These are phyloP conservation scores for Mythimna pallens DNA, from an alignment of 2,888 invertebrate species.

Conservation along the genomic window DNA sequence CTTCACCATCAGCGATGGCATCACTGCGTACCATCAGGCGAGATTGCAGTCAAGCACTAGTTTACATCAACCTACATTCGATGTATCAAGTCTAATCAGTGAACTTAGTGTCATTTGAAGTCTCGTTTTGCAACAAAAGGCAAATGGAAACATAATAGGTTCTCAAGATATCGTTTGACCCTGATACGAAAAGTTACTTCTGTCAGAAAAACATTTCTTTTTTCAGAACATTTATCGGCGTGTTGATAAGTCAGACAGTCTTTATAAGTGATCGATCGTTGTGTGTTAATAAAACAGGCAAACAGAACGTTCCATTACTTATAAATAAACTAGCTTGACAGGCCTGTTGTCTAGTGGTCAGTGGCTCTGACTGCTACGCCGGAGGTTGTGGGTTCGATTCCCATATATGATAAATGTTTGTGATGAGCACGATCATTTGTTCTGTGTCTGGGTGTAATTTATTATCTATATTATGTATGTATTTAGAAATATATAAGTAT, in stretches of 20 bases:
- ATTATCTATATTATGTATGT: too few relatives aligned
- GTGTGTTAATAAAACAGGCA: not conserved
- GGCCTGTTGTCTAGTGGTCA: too few relatives aligned
- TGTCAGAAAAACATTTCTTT: conserved; percentile 33
- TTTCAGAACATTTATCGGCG: conserved; percentile 16
- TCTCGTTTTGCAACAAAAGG: conserved; percentile 8
- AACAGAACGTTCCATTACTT: not conserved
- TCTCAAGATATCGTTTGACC: conserved; percentile 25
- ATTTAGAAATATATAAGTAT: too few relatives aligned
- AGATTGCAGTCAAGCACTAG: too few relatives aligned
- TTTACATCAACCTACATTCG: not conserved
- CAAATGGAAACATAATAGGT: conserved; percentile 40
- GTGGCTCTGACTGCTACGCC: too few relatives aligned
- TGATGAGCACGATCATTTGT: too few relatives aligned
- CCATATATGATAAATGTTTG: too few relatives aligned
- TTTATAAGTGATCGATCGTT: conserved; percentile 19
- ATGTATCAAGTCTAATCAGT: not conserved
- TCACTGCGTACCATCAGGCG: too few relatives aligned
- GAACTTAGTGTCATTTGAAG: conserved; percentile 10
- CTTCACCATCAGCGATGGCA: too few relatives aligned
- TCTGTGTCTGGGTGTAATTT: too few relatives aligned
- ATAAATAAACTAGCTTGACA: not conserved
- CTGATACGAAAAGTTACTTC: conserved; percentile 34
- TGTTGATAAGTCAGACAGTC: conserved; percentile 9
- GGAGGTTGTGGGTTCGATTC: too few relatives aligned